phyloP scores from a whole-genome alignment of 2,113 vertebrate genomes.

The Telmatochromis brachygnathus region DNA sequence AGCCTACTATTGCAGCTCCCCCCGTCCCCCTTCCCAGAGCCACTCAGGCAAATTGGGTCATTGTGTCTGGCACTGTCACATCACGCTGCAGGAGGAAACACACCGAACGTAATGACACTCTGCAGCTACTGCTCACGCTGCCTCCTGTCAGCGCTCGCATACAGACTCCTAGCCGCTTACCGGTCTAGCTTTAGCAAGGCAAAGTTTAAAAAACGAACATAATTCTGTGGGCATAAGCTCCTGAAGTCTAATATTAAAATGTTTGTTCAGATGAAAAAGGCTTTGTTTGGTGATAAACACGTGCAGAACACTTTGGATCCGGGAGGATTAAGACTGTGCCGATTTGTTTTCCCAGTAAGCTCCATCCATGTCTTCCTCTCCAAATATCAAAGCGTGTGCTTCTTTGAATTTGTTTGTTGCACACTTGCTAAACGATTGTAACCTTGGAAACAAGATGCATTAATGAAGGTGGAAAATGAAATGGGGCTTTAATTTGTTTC shows the following conservation, averaged over 20 bases:
- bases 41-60: constrained; percentile 61
- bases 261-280: constrained; percentile 38
- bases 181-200: not conserved
- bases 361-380: constrained; percentile 29
- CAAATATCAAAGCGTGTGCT: constrained; percentile 43
- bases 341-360: constrained; percentile 49
- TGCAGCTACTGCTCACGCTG: constrained; percentile 22
- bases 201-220: constrained; percentile 19
- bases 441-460: constrained; percentile 67
- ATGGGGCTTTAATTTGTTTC: constrained; percentile 69
- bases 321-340: constrained; percentile 38
- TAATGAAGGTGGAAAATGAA: constrained; percentile 72
- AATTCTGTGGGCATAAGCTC: constrained; percentile 19
- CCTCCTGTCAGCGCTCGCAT: not conserved
- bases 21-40: not conserved
- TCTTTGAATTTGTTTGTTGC: constrained; percentile 53
- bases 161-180: not conserved
- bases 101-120: constrained; percentile 30
- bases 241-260: constrained; percentile 45
- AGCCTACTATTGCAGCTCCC: constrained; percentile 17
- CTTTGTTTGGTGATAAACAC: constrained; percentile 54
- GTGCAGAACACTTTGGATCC: constrained; percentile 35
- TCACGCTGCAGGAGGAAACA: constrained; percentile 43
- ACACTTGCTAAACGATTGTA: constrained; percentile 61
- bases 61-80: constrained; percentile 66